Evolutionary conservation across 2,888 invertebrate species (phyloP).

Genomic region (Copidosoma aretas): DNA sequence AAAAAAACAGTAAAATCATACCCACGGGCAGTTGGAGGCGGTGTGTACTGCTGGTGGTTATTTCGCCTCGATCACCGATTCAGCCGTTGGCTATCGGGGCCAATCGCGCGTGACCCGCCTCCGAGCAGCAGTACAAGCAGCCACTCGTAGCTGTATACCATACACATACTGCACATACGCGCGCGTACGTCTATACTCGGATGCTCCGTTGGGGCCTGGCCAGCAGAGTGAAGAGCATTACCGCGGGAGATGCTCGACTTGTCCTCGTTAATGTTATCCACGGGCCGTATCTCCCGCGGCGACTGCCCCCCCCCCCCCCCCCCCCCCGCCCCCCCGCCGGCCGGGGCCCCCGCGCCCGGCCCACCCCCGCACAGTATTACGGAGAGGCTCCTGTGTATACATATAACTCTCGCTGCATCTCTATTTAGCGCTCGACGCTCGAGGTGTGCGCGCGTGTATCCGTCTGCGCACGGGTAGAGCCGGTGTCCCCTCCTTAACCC

Average conservation of each 20-base stretch:
- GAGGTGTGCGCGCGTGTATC: neutral
- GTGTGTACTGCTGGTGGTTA: neutral
- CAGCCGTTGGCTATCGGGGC: conserved; percentile 49
- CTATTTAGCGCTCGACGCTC: neutral
- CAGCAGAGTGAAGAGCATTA: conserved; percentile 20
- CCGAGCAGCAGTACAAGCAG: conserved; percentile 1
- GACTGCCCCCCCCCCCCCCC: no score
- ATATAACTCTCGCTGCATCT: neutral
- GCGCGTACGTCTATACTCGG: conserved; percentile 6
- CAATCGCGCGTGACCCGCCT: conserved; percentile 47
- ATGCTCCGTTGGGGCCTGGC: neutral
- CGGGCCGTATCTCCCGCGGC: neutral
- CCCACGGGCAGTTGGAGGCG: no score
- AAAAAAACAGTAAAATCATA: no score
- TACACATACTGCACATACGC: conserved; percentile 43
- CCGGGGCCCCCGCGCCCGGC: no score
- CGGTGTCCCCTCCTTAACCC: no score
- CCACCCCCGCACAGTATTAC: no score
- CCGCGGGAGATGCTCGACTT: neutral
- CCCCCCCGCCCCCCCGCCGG: no score
- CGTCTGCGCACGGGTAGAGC: no score
- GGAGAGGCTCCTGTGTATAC: no score
- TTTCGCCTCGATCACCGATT: conserved; percentile 52
- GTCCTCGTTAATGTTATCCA: conserved; percentile 14
- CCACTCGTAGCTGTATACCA: conserved; percentile 39